Evolutionary conservation across 2,888 invertebrate genomes (phyloP), one percentile per base, ranked within the genome.

Genomic region (Halictus ligatus): DNA sequence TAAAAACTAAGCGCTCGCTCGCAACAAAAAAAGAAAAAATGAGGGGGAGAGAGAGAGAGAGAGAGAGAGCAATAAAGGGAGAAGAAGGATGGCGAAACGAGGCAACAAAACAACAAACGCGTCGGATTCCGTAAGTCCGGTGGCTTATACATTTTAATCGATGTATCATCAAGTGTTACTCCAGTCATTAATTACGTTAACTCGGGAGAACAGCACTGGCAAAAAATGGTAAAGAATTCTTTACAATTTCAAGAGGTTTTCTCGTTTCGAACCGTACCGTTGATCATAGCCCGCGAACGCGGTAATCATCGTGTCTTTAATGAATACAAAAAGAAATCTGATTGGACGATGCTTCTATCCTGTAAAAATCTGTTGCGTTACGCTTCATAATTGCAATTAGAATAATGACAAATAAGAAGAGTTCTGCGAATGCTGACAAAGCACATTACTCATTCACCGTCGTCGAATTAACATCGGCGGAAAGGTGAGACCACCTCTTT

Each of bases 381-480:
- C 71, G 81, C 83, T 81, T 40, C 29, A 13, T 25, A 50, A 75
- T 58, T 75, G 69, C 81, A 83, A 83, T 83, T 80, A 60, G 81
- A 75, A 75, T 60, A 58, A 58, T 83, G 81, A 81, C 73, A 50
- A 50, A 50, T 29, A 73, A 50, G 10, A 29, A 72, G 25, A n/a
- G 46, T 72, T 13, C 7, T 15, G 13, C 7, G 72, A 25, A 25
- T 71, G 71, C 54, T 58, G 40, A 40, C 75, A 35, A 40, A 40
- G 21, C 54, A 40, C n/a, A 40, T 75, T 54, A 40, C 40, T 58
- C 18, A 46, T 60, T 60, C 75, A 0, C 13, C 46, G n/a, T 40
- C n/a, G 69, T n/a, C 0, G 21, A 40, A 40, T 69, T 69, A 69
- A 35, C 18, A 29, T 5, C 40, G n/a, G 29, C 2, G n/a, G 5